phyloP scores from a whole-genome alignment of 2,113 vertebrate species.

The Xenus cinereus region DNA sequence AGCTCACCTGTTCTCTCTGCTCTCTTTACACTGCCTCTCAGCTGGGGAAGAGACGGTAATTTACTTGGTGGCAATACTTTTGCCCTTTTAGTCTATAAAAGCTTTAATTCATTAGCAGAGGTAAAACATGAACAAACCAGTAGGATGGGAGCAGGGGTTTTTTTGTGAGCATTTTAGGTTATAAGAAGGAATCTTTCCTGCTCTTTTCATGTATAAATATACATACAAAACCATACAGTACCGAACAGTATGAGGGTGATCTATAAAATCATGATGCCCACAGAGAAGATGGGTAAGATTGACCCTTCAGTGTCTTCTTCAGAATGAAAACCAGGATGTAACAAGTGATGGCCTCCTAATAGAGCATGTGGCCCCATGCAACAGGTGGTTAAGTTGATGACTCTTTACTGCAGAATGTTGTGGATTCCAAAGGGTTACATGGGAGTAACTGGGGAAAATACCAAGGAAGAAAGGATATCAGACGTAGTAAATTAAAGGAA shows the following conservation, averaged over 20 bases:
- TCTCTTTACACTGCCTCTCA: conserved; percentile 3
- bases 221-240: not conserved
- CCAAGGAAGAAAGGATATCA: not conserved
- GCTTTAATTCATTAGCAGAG: conserved; percentile 17
- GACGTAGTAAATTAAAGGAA: not conserved
- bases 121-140: not conserved
- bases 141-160: not conserved
- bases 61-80: conserved; percentile 33
- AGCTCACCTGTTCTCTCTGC: conserved; percentile 43
- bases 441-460: not conserved
- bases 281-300: not conserved
- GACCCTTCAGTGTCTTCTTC: not conserved
- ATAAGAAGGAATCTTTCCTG: not conserved
- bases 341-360: not conserved
- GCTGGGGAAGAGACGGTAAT: conserved; percentile 50
- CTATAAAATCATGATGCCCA: not conserved
- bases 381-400: not conserved
- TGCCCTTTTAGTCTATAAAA: conserved; percentile 32
- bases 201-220: not conserved
- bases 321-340: not conserved
- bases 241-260: not conserved
- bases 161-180: not conserved
- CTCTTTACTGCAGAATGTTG: not conserved
- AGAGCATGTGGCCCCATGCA: not conserved
- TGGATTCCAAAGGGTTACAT: not conserved